These are phyloP conservation scores for Monopis laevigella DNA, from an alignment of 2,888 invertebrate species.

Conservation along the genomic window DNA sequence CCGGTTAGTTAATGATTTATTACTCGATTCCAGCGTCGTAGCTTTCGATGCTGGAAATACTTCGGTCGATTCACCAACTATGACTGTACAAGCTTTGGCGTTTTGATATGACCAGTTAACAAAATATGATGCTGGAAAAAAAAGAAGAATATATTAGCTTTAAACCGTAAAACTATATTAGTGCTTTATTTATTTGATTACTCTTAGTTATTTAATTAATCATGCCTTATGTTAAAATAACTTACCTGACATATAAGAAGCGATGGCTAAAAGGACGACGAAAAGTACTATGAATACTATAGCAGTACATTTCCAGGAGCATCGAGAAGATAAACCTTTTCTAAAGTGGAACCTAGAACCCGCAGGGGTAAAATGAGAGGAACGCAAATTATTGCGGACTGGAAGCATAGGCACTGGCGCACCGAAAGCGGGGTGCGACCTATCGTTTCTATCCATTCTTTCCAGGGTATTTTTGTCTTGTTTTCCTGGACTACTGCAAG, in stretches of 20 bases:
- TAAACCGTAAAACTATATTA: background rate
- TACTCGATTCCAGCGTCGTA: slow-evolving; percentile 72
- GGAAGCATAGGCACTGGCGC: slow-evolving; percentile 81
- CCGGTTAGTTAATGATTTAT: slow-evolving; percentile 74
- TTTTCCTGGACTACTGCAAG: slow-evolving; percentile 83
- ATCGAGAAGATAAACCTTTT: slow-evolving; percentile 85
- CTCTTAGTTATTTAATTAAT: background rate
- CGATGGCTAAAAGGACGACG: slow-evolving; percentile 81
- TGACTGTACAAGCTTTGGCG: slow-evolving; percentile 83
- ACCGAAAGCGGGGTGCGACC: slow-evolving; percentile 69
- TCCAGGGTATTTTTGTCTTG: slow-evolving; percentile 66
- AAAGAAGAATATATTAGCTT: slow-evolving; percentile 13
- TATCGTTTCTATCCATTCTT: slow-evolving; percentile 66
- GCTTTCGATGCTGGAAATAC: slow-evolving; percentile 75
- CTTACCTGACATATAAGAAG: slow-evolving; percentile 88
- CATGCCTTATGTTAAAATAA: too few relatives aligned
- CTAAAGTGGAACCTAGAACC: slow-evolving; percentile 85
- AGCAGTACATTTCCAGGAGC: slow-evolving; percentile 93
- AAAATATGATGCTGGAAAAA: slow-evolving; percentile 77
- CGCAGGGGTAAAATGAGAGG: slow-evolving; percentile 77
- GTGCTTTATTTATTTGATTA: background rate
- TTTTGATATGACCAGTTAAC: slow-evolving; percentile 88
- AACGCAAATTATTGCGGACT: slow-evolving; percentile 76
- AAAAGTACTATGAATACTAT: slow-evolving; percentile 87
- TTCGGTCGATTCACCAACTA: slow-evolving; percentile 82